A percentile compares a stretch with the other conserved stretches of the same genome.
phyloP scores from a whole-genome alignment of 53 echinoderm and acorn worm species.

The Temnopleurus reevesii region DNA sequence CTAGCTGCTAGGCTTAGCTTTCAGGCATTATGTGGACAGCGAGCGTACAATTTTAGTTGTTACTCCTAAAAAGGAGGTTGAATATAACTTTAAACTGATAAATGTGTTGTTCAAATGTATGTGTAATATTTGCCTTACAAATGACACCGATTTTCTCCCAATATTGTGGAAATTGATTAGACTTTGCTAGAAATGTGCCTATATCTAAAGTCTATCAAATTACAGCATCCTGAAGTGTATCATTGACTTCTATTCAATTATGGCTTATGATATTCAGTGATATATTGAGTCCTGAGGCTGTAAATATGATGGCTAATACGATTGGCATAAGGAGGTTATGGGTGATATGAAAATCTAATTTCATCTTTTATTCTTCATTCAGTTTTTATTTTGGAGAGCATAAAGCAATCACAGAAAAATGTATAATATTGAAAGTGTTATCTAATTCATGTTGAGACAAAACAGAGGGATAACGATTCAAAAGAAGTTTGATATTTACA shows the following conservation, averaged over 20 bases:
- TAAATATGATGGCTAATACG: background rate
- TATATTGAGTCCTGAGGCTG: background rate
- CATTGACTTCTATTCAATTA: background rate
- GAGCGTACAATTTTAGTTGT: background rate
- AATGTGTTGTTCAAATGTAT: background rate
- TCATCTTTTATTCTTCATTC: background rate
- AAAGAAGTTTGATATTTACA: no score
- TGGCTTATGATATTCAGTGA: constrained; percentile 7
- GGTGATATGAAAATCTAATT: background rate
- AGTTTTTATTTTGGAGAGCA: background rate
- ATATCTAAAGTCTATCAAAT: no score
- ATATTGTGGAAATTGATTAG: background rate
- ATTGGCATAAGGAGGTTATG: background rate
- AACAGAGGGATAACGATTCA: no score
- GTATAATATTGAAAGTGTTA: no score
- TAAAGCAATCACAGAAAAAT: no score
- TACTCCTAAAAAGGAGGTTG: background rate
- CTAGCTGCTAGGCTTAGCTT: background rate
- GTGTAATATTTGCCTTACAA: background rate
- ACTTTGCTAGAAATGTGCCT: no score
- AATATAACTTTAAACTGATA: background rate
- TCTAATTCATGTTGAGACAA: no score
- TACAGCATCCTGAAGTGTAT: background rate
- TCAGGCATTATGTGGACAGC: background rate
- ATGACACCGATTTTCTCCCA: background rate